Evolutionary conservation across 1,140 invertebrate species (phyloP).

Genomic region (Ylistrum balloti): DNA sequence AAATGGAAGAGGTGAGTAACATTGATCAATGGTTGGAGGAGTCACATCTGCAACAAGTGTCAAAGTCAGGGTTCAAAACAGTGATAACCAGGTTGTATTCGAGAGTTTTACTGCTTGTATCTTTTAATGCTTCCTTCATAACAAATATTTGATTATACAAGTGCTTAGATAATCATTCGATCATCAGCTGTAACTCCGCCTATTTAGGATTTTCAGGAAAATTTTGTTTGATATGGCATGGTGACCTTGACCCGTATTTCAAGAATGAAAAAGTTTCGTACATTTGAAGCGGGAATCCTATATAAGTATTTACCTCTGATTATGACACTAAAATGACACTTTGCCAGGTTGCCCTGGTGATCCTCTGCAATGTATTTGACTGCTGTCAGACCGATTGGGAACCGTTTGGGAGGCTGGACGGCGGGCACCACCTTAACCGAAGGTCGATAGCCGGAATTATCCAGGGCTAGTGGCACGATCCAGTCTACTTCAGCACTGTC

Average conservation of each 20-base stretch:
- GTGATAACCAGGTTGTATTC: no score
- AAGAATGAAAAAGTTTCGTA: no score
- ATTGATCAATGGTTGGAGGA: slow-evolving; percentile 86
- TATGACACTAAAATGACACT: slow-evolving; percentile 82
- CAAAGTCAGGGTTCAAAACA: no score
- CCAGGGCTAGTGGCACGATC: slow-evolving; percentile 82
- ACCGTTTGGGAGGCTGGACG: slow-evolving; percentile 80
- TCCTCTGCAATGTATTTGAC: slow-evolving; percentile 83
- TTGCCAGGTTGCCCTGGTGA: slow-evolving; percentile 81
- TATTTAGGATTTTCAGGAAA: no score
- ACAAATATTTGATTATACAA: no score
- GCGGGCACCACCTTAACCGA: slow-evolving; percentile 82
- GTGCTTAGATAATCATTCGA: no score
- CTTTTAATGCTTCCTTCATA: no score
- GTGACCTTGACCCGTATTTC: no score
- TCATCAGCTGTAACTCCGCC: no score
- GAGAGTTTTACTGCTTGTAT: no score
- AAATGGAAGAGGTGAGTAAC: slow-evolving; percentile 85
- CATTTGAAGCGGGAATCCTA: no score
- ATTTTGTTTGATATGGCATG: no score
- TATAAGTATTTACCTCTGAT: slow-evolving; percentile 82
- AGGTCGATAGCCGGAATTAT: slow-evolving; percentile 80
- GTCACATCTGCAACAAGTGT: slow-evolving; percentile 51
- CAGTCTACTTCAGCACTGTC: slow-evolving; percentile 85
- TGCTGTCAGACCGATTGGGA: slow-evolving; percentile 82